A percentile compares a stretch with the other conserved stretches of the same genome.
Evolutionary conservation across 2,888 invertebrate species (phyloP).

Genomic region (Caenorhabditis parvicauda): DNA sequence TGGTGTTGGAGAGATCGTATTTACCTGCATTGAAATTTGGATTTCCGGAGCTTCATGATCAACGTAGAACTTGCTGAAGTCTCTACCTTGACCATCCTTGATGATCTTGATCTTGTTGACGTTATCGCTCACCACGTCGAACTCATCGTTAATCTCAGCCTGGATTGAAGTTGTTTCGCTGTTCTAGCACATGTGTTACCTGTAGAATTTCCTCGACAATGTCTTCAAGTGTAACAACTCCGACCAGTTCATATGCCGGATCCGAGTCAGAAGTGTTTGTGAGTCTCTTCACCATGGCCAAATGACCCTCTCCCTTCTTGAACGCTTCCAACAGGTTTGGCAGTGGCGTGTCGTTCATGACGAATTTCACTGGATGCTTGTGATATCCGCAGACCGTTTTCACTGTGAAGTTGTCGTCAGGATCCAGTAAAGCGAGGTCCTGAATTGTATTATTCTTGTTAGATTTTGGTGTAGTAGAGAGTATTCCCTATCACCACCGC

Average conservation of each 20-base stretch:
- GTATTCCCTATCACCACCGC: neutral
- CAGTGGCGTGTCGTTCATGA: constrained; percentile 90
- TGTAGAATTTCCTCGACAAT: constrained; percentile 54
- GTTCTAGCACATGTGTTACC: constrained; percentile 10
- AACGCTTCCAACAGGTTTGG: constrained; percentile 94
- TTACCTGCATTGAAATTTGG: constrained; percentile 36
- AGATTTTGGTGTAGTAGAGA: neutral
- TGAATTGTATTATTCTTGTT: neutral
- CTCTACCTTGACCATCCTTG: constrained; percentile 22
- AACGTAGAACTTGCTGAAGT: constrained; percentile 33
- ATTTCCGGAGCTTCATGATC: constrained; percentile 47
- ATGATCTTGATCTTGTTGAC: constrained; percentile 46
- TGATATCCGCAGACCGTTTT: constrained; percentile 67
- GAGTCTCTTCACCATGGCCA: constrained; percentile 89
- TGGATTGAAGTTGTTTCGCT: constrained; percentile 5
- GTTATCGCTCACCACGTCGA: constrained; percentile 73
- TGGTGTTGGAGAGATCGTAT: neutral
- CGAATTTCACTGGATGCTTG: constrained; percentile 91
- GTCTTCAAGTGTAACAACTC: constrained; percentile 78
- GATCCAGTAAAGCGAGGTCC: constrained; percentile 95
- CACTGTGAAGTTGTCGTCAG: constrained; percentile 83
- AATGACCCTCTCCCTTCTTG: constrained; percentile 72
- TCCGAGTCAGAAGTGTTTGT: constrained; percentile 75
- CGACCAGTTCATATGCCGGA: constrained; percentile 88
- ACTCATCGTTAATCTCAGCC: constrained; percentile 95